Conservation (phyloP, 2,113 vertebrate species). For the Marmota monax region DNA sequence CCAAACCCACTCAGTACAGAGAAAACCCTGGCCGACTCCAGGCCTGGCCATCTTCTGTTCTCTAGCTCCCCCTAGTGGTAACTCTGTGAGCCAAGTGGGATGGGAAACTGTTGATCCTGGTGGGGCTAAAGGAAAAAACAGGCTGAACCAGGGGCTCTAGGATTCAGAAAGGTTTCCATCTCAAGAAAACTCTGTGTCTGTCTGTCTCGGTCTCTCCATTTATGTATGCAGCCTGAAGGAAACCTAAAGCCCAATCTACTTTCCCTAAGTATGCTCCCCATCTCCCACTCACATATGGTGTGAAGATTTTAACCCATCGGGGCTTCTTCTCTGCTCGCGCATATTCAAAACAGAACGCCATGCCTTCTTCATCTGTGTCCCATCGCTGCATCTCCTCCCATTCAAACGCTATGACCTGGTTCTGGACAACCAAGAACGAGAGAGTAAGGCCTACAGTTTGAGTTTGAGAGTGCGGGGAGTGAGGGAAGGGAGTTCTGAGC, state of each 20-base stretch:
- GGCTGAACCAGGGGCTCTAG: background rate
- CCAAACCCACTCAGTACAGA: background rate
- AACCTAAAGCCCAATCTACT: background rate
- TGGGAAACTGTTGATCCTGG: background rate
- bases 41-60: background rate
- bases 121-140: background rate
- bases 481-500: background rate
- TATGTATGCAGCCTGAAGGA: background rate
- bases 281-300: constrained; percentile 92
- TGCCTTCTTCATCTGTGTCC: constrained; percentile 99
- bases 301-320: constrained; percentile 96
- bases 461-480: background rate
- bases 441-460: too few species aligned
- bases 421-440: constrained; percentile 85
- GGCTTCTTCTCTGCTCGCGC: constrained; percentile 97
- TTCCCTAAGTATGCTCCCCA: background rate
- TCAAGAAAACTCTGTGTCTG: background rate
- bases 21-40: background rate
- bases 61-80: constrained; percentile 80
- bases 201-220: background rate
- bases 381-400: constrained; percentile 99
- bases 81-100: background rate
- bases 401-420: constrained; percentile 97
- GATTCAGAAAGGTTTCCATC: background rate
- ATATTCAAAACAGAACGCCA: constrained; percentile 99